Evolutionary conservation across 2,113 vertebrate species (phyloP).

Genomic region (Theristicus caerulescens): DNA sequence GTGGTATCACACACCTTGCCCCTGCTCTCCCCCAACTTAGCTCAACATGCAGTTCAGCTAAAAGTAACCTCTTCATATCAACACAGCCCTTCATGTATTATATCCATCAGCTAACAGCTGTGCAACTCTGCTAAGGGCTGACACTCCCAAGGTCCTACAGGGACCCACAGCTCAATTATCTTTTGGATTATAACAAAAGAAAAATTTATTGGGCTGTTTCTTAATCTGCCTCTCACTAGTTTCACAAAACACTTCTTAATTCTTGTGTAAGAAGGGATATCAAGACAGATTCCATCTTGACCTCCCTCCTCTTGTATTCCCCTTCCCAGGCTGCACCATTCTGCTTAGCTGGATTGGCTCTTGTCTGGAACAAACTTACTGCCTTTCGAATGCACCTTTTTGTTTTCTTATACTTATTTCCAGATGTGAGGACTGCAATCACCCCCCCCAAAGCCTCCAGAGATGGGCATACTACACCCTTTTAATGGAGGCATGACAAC

Average conservation of each 20-base stretch:
- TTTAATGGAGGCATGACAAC: not conserved
- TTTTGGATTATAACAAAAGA: not conserved
- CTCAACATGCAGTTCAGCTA: rapidly evolving
- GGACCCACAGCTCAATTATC: not conserved
- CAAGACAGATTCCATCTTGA: not conserved
- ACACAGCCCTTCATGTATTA: rapidly evolving
- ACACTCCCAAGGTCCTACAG: not conserved
- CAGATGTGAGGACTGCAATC: not conserved
- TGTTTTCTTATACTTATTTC: not conserved
- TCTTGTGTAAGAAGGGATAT: not conserved
- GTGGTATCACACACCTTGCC: not conserved
- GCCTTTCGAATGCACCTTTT: not conserved
- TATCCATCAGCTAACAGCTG: not conserved
- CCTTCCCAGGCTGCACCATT: not conserved
- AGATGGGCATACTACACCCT: not conserved
- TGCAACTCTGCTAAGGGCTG: not conserved
- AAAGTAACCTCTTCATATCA: not conserved
- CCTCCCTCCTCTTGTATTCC: not conserved
- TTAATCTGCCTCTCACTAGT: not conserved
- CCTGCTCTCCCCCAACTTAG: not conserved
- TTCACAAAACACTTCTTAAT: not conserved
- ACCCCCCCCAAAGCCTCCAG: not conserved
- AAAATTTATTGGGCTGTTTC: not conserved
- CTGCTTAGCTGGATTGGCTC: no score
- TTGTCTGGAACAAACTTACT: no score